A percentile compares a stretch with the other conserved stretches of the same genome.
These are phyloP conservation scores for Callorhinus ursinus DNA, from an alignment of 2,113 vertebrate genomes.

Conservation along the genomic window DNA sequence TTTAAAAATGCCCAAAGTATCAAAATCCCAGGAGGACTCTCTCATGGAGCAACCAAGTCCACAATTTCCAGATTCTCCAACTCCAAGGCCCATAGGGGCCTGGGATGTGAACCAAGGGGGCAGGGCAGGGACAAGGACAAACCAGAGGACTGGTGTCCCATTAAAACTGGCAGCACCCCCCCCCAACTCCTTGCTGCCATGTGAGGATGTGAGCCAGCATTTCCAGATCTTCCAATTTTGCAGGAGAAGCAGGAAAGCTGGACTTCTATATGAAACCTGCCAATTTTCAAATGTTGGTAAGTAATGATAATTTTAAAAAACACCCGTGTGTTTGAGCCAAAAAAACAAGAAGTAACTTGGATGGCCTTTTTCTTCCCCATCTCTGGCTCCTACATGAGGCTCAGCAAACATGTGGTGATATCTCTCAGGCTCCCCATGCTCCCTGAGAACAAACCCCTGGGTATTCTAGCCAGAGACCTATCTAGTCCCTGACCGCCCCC, in stretches of 20 bases:
- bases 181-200: rapidly evolving
- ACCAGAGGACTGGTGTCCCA: neutral
- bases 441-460: neutral
- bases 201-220: neutral
- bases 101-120: neutral
- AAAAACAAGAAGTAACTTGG: constrained; percentile 37
- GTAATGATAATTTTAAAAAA: neutral
- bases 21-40: neutral
- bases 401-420: neutral
- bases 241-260: constrained; percentile 37
- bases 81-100: neutral
- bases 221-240: neutral
- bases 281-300: constrained; percentile 52
- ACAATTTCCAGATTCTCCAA: constrained; percentile 20
- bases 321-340: constrained; percentile 47
- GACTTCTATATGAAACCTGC: constrained; percentile 55
- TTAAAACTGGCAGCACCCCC: neutral
- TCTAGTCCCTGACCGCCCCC: neutral
- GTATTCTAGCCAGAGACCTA: neutral
- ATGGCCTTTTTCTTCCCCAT: constrained; percentile 27
- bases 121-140: neutral
- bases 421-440: neutral
- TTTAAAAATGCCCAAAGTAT: neutral
- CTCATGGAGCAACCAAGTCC: neutral
- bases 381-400: neutral